phyloP scores from a whole-genome alignment of 2,888 invertebrate species.

The Antheraea yamamai region DNA sequence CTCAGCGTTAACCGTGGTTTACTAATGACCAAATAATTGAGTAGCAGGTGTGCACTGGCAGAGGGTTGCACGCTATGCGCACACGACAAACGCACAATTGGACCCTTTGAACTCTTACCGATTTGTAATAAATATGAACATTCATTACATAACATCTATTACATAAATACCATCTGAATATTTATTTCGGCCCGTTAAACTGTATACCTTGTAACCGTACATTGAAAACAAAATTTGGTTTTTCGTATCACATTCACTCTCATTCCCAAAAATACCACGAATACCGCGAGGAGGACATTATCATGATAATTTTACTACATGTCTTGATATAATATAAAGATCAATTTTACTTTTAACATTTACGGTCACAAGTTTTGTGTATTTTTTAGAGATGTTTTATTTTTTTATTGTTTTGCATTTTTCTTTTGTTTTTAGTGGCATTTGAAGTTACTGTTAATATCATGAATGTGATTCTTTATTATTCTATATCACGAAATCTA shows the following conservation, averaged over 20 bases:
- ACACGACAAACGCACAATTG: conserved; percentile 59
- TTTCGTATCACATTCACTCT: no score
- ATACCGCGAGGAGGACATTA: neutral
- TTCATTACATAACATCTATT: neutral
- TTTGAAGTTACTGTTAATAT: neutral
- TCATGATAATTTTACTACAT: neutral
- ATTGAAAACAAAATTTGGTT: no score
- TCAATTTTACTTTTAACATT: neutral
- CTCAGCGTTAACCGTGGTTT: conserved; percentile 52
- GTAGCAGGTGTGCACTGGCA: conserved; percentile 64
- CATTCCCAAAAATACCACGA: no score
- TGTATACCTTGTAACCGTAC: no score
- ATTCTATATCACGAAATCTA: neutral
- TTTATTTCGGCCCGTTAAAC: no score
- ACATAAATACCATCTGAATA: neutral
- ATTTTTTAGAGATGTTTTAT: neutral
- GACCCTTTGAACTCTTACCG: neutral
- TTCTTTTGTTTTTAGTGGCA: neutral
- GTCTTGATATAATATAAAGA: neutral
- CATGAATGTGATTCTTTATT: neutral
- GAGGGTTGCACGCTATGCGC: conserved; percentile 65
- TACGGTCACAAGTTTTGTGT: neutral
- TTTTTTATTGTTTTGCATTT: neutral
- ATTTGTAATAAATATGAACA: neutral
- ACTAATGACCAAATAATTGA: conserved; percentile 72